Conservation (phyloP, 2,797 vertebrate species). For the Xenops minutus region DNA sequence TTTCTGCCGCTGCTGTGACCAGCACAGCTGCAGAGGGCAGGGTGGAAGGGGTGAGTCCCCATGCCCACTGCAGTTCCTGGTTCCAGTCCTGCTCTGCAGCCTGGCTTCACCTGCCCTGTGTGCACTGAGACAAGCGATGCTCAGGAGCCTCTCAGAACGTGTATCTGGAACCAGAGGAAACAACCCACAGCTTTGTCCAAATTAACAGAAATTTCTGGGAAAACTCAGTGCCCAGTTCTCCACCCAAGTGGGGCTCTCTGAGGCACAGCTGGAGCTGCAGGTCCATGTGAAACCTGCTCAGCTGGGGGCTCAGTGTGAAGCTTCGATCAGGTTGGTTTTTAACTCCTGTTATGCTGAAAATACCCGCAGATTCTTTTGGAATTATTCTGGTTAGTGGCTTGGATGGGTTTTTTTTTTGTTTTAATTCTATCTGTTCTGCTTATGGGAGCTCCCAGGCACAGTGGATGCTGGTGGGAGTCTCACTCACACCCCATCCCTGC, state of each 20-base stretch:
- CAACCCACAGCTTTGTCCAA: neutral
- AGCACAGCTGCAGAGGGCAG: neutral
- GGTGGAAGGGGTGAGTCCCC: neutral
- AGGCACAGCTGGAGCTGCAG: neutral
- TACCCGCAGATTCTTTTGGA: neutral
- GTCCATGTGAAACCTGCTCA: neutral
- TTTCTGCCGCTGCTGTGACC: neutral
- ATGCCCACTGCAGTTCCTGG: rapidly evolving
- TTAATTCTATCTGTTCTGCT: neutral
- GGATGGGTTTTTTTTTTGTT: neutral
- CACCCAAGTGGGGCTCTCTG: neutral
- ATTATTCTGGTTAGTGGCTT: neutral
- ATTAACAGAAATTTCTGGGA: neutral
- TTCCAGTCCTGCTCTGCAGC: neutral
- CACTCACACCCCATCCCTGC: neutral
- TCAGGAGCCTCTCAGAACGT: neutral
- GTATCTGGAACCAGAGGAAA: neutral
- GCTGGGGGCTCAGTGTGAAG: neutral
- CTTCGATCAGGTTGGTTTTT: neutral
- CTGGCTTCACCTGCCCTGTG: neutral
- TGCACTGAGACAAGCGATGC: neutral
- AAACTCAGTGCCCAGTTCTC: neutral
- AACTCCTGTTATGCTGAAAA: neutral
- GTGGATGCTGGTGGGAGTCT: slow-evolving; percentile 1
- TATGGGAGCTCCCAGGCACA: slow-evolving; percentile 35